Evolutionary conservation across 1,140 invertebrate genomes (phyloP).

Genomic region (Drosophila truncata): DNA sequence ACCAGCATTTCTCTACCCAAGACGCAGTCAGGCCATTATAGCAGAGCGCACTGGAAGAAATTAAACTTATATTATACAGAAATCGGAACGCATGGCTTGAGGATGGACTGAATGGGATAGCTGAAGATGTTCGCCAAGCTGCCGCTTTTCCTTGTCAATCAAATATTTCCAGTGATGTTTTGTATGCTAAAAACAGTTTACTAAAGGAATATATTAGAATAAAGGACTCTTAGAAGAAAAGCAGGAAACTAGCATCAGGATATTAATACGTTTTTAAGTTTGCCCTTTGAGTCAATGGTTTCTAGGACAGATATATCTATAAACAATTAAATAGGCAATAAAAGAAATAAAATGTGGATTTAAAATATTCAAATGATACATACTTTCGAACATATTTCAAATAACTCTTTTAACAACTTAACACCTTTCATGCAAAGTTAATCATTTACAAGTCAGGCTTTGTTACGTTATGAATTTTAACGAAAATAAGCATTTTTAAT

Average conservation of each 20-base stretch:
- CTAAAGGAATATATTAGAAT: neutral
- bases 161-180: too few species aligned
- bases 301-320: too few species aligned
- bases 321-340: too few species aligned
- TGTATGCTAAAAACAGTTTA: too few species aligned
- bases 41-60: constrained; percentile 9
- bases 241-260: too few species aligned
- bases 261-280: too few species aligned
- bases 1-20: constrained; percentile 53
- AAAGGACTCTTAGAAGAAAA: too few species aligned
- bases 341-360: too few species aligned
- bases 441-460: neutral
- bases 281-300: too few species aligned
- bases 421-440: neutral
- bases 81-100: neutral
- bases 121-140: neutral
- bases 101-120: neutral
- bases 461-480: neutral
- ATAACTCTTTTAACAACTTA: neutral
- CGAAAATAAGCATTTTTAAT: neutral
- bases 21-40: constrained; percentile 12
- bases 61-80: too few species aligned
- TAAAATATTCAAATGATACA: neutral
- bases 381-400: neutral
- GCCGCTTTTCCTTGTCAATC: neutral